A percentile compares a stretch with the other conserved stretches of the same genome.
These are phyloP conservation scores for Micoletzkya japonica DNA, from an alignment of 2,888 invertebrate genomes.

Conservation along the genomic window DNA sequence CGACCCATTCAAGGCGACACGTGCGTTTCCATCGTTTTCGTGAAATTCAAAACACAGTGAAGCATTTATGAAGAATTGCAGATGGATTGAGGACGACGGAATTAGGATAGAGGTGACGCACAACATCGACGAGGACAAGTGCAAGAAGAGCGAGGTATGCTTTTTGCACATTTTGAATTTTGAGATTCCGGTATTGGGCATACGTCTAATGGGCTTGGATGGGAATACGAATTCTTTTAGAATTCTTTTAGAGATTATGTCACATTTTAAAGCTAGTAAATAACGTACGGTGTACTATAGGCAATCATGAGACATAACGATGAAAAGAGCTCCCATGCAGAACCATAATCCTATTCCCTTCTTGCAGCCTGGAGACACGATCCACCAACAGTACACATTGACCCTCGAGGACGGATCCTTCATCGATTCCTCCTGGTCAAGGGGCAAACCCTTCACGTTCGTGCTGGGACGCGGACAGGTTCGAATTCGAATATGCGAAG, in stretches of 20 bases:
- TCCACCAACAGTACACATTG: slow-evolving; percentile 62
- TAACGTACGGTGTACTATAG: too few relatives aligned
- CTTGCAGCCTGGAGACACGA: slow-evolving; percentile 46
- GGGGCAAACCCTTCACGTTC: slow-evolving; percentile 60
- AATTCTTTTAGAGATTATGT: too few relatives aligned
- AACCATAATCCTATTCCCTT: not conserved
- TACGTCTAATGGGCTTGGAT: too few relatives aligned
- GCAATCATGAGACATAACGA: too few relatives aligned
- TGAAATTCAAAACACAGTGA: not conserved
- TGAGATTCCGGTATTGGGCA: too few relatives aligned
- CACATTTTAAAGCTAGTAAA: too few relatives aligned
- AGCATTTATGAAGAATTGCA: not conserved
- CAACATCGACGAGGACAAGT: slow-evolving; percentile 51
- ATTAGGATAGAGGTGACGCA: slow-evolving; percentile 46
- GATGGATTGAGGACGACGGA: slow-evolving; percentile 27
- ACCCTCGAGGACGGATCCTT: slow-evolving; percentile 60
- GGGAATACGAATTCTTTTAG: too few relatives aligned
- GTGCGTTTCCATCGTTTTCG: slow-evolving; percentile 32
- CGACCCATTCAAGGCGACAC: slow-evolving; percentile 60
- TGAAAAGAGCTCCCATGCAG: too few relatives aligned
- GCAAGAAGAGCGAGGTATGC: slow-evolving; percentile 41
- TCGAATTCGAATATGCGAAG: slow-evolving; percentile 4
- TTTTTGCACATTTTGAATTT: too few relatives aligned
- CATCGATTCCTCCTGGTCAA: slow-evolving; percentile 56
- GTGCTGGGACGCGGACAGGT: slow-evolving; percentile 53